A percentile compares a stretch with the other conserved stretches of the same genome.
phyloP scores from a whole-genome alignment of 2,797 vertebrate species.

The Sebastes diploproa region DNA sequence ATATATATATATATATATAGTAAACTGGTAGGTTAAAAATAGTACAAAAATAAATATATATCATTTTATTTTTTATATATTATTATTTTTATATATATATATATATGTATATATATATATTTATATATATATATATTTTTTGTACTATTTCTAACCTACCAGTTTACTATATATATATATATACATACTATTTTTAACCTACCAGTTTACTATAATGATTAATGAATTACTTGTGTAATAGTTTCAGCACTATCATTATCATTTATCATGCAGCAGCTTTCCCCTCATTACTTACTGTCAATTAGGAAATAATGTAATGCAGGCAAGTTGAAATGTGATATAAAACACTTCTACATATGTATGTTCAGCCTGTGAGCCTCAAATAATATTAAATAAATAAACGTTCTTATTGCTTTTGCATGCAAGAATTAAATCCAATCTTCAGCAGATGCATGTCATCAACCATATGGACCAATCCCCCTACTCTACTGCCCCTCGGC shows the following conservation, averaged over 20 bases:
- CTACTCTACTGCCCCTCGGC: slow-evolving; percentile 21
- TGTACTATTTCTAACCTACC: no score
- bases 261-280: background rate
- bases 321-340: background rate
- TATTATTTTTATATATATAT: no score
- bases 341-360: background rate
- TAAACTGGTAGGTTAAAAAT: no score
- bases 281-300: background rate
- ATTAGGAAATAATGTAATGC: background rate
- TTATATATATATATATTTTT: no score
- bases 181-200: background rate
- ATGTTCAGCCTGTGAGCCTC: background rate
- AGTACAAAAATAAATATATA: no score
- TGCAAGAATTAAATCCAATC: background rate
- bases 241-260: background rate
- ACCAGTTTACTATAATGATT: background rate
- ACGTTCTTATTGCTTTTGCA: background rate
- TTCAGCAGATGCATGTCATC: slow-evolving; percentile 18
- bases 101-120: no score
- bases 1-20: no score
- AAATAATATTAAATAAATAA: background rate
- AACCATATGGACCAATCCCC: slow-evolving; percentile 37
- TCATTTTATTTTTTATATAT: no score
- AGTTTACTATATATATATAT: no score
- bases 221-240: background rate